These are phyloP conservation scores for Chrysochloris asiatica DNA, from an alignment of 2,113 vertebrate genomes.

Conservation along the genomic window DNA sequence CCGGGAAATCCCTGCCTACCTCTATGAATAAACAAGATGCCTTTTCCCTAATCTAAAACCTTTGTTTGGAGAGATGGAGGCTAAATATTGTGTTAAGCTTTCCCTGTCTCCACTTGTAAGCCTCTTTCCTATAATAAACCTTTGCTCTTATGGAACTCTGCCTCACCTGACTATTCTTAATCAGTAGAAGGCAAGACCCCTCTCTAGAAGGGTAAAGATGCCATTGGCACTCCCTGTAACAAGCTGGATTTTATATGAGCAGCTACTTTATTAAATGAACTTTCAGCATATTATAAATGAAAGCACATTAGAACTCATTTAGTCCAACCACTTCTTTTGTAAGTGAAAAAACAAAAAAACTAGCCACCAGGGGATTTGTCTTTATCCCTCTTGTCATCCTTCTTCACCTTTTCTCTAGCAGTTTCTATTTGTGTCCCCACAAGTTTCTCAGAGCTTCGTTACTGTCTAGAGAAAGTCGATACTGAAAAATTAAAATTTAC, in stretches of 20 bases:
- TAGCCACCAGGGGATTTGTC: background rate
- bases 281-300: background rate
- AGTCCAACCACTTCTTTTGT: background rate
- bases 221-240: too few relatives aligned
- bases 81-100: too few relatives aligned
- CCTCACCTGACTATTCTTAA: too few relatives aligned
- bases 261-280: background rate
- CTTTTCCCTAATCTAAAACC: too few relatives aligned
- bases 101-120: too few relatives aligned
- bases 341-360: background rate
- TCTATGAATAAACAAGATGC: too few relatives aligned
- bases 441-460: background rate
- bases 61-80: too few relatives aligned
- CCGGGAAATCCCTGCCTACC: too few relatives aligned
- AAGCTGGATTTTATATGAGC: background rate
- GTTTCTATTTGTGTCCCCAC: background rate
- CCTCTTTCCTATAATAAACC: too few relatives aligned
- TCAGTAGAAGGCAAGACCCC: too few relatives aligned
- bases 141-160: too few relatives aligned
- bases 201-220: too few relatives aligned
- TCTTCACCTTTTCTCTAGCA: background rate
- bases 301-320: background rate
- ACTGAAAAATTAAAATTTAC: background rate
- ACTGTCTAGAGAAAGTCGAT: background rate
- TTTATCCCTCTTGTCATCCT: background rate